Conservation (phyloP, 1,140 invertebrate species). For the Belonocnema kinseyi region DNA sequence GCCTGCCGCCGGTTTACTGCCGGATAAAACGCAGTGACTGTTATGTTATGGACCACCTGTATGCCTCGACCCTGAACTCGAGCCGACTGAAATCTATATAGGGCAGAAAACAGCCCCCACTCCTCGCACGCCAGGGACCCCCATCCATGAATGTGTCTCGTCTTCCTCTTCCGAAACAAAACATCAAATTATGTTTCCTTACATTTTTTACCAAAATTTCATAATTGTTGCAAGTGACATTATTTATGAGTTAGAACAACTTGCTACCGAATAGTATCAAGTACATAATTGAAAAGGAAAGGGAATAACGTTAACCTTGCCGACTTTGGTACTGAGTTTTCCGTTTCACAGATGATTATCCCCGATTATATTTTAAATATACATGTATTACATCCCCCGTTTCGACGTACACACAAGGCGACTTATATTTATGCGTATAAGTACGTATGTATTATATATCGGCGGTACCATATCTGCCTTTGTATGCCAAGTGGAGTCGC, state of each 20-base stretch:
- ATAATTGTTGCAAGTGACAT: too few relatives aligned
- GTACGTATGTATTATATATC: conserved; percentile 48
- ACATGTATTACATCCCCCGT: conserved; percentile 48
- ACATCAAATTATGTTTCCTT: conserved; percentile 21
- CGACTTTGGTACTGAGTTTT: conserved; percentile 10
- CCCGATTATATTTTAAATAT: conserved; percentile 66
- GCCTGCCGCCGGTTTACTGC: conserved; percentile 75
- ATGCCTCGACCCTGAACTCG: conserved; percentile 75
- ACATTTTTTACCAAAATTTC: background rate
- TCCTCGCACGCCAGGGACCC: conserved; percentile 40
- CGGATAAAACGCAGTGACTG: conserved; percentile 76
- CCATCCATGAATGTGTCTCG: conserved; percentile 34
- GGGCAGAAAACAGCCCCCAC: conserved; percentile 58
- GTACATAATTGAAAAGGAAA: too few relatives aligned
- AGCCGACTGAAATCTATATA: conserved; percentile 67
- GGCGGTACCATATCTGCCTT: conserved; percentile 49
- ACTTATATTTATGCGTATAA: conserved; percentile 41
- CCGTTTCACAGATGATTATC: conserved; percentile 59
- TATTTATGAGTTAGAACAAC: too few relatives aligned
- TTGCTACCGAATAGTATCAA: too few relatives aligned
- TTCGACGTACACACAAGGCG: conserved; percentile 34
- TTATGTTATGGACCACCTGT: conserved; percentile 77
- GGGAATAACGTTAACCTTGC: too few relatives aligned
- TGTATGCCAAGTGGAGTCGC: conserved; percentile 16
- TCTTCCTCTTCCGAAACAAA: conserved; percentile 42